Evolutionary conservation across 2,113 vertebrate species (phyloP), one percentile per base, ranked within the genome.

Genomic region (Tachuris rubrigastra): DNA sequence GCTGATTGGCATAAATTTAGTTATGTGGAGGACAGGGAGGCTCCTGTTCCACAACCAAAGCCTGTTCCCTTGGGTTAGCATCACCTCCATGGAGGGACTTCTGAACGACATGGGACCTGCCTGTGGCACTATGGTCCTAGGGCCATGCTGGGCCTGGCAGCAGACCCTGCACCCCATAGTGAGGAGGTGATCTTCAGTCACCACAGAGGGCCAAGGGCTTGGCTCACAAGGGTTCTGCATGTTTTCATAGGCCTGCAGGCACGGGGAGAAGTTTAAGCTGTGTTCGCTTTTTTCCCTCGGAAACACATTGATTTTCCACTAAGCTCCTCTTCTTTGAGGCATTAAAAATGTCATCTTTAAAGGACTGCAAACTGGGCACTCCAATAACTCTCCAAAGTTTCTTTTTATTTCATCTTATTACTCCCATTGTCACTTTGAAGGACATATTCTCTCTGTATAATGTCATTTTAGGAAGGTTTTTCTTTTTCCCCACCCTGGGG

Each of bases 241-340:
- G 31, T 23, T 93, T 27, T 82, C 0, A 0, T 28, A 71, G 90
- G 88, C 93, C 88, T 86, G 85, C 68, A 25, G 28, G 56, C 52
- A 31, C 80, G 1, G 24, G 53, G 31, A 86, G n/a, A 69, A 75
- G 52, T 81, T 95, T 89, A 39, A 94, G 83, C 60, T 94, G 27
- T 33, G 2, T 93, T 96, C 90, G 88, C 90, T 93, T 22, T 69
- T 90, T 89, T 95, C 62, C 88, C 77, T 87, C 15, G 59, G 50
- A 56, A 95, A 37, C 1, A 6, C 67, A 91, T 91, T 93, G 88
- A 78, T 92, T 95, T 96, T 94, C 76, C 69, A 94, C 65, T 87
- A 82, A 94, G n/a, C 46, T 75, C n/a, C n/a, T 83, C 49, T 68
- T 93, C 39, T 90, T 44, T 63, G 65, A 95, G 71, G 66, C 66